A percentile compares a stretch with the other conserved stretches of the same genome.
Conservation (phyloP, 2,888 invertebrate genomes). For the Macrosiphum euphorbiae region DNA sequence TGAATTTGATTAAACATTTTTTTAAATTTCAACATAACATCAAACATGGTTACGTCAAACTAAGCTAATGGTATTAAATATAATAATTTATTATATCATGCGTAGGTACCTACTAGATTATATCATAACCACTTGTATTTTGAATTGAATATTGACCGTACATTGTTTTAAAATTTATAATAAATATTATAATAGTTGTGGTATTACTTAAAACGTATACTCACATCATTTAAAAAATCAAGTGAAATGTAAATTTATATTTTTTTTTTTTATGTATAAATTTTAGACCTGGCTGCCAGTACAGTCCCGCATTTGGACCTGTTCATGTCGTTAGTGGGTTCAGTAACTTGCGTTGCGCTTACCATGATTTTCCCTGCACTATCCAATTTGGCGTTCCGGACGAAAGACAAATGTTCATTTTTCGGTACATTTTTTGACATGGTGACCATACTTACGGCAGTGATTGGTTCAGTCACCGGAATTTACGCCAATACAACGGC, state of each 20-base stretch:
- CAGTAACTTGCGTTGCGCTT: conserved; percentile 87
- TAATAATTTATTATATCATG: too few relatives aligned
- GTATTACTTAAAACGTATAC: not conserved
- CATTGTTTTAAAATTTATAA: not conserved
- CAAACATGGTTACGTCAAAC: not conserved
- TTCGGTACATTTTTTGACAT: not conserved
- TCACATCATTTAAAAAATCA: not conserved
- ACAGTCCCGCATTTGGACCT: conserved; percentile 86
- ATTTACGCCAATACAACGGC: conserved; percentile 44
- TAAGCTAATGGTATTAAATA: not conserved
- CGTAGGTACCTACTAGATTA: too few relatives aligned
- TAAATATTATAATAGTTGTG: not conserved
- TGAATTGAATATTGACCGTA: not conserved
- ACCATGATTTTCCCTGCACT: conserved; percentile 90
- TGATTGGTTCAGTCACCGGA: conserved; percentile 44
- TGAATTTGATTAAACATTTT: not conserved
- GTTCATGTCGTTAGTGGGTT: conserved; percentile 92
- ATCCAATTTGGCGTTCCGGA: conserved; percentile 80
- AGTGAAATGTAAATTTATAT: not conserved
- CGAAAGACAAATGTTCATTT: conserved; percentile 32
- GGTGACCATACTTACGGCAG: conserved; percentile 31
- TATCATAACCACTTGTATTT: too few relatives aligned
- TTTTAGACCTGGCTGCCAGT: conserved; percentile 84
- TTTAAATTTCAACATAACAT: not conserved
- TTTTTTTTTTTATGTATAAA: not conserved